Percentiles rank a stretch among this genome's conserved stretches.
Conservation (phyloP, 1,140 invertebrate species). For the Macrobrachium nipponense region DNA sequence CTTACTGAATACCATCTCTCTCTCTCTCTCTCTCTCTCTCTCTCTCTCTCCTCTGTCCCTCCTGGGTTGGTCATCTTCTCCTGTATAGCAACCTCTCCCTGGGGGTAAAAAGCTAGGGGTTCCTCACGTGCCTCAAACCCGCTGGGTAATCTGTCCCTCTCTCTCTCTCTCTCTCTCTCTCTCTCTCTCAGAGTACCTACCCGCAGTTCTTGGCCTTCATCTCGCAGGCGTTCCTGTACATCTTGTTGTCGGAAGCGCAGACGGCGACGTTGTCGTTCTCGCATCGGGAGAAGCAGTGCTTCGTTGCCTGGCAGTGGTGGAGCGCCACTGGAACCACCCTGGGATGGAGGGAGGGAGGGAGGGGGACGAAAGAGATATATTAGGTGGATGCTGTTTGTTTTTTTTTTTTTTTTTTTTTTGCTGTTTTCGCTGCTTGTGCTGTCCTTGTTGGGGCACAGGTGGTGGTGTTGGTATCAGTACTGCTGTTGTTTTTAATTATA, state of each 20-base stretch:
- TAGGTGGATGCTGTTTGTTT: not conserved
- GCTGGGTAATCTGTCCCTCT: no score
- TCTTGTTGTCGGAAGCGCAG: slow-evolving; percentile 91
- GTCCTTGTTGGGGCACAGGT: no score
- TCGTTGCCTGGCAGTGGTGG: slow-evolving; percentile 89
- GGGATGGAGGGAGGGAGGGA: not conserved
- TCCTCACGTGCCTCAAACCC: no score
- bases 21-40: not conserved
- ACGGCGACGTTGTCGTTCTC: slow-evolving; percentile 85
- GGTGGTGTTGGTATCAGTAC: no score
- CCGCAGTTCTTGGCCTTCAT: slow-evolving; percentile 93
- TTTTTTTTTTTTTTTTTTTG: not conserved
- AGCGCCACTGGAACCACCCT: slow-evolving; percentile 81
- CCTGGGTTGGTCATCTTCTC: no score
- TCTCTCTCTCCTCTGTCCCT: not conserved
- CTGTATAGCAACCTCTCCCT: no score
- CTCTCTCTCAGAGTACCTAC: slow-evolving; percentile 74
- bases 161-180: slow-evolving; percentile 67
- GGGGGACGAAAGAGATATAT: no score
- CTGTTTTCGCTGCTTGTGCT: not conserved
- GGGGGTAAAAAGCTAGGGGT: no score
- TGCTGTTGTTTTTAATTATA: no score
- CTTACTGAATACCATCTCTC: not conserved
- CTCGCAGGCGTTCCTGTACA: slow-evolving; percentile 92
- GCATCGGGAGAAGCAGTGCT: slow-evolving; percentile 88